Base-by-base conservation (phyloP, 2,888 invertebrate genomes). In the Megamerina dolium region DNA sequence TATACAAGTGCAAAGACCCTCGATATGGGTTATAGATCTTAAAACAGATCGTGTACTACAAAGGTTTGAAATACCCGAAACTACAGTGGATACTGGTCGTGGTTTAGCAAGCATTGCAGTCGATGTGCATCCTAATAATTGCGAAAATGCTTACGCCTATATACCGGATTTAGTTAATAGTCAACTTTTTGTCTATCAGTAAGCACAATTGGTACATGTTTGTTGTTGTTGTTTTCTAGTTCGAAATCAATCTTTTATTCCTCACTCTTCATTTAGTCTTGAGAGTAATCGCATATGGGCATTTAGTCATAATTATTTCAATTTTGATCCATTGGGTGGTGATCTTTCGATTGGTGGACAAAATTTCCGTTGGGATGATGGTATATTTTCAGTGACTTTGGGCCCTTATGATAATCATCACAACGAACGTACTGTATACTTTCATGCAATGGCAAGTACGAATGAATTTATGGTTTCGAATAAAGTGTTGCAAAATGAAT, bases 361-460 rank as follows among this genome's bases (percentile, higher is more conserved):
- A 53, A 68, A 73, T 1, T 89, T 87, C 72, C 81, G 83, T 59
- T 89, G 87, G 87, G 81, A 79, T 49, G 88, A 88, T 58, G 87
- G 87, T 0, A 74, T 88, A 10, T 87, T 88, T 67, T 86, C 87
- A 45, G 64, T 84, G 2, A 80, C 82, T 0, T 58, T 85, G 12
- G 78, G 81, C 0, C 74, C 76, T 0, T 78, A 74, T 56, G n/a
- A n/a, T n/a, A n/a, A n/a, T n/a, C n/a, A n/a, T n/a, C n/a, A n/a
- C n/a, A n/a, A n/a, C n/a, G n/a, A n/a, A n/a, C 76, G 80, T 38
- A 75, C 75, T 1, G 77, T 83, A 0, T 86, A 80, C 71, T 89
- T 88, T 75, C 88, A 89, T 61, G 77, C 88, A 0, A 78, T 89
- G 78, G 78, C 85, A 33, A 71, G 86, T 53, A 79, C 75, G 8